These are phyloP conservation scores for Rhingia rostrata DNA, from an alignment of 2,888 invertebrate species.

Conservation along the genomic window DNA sequence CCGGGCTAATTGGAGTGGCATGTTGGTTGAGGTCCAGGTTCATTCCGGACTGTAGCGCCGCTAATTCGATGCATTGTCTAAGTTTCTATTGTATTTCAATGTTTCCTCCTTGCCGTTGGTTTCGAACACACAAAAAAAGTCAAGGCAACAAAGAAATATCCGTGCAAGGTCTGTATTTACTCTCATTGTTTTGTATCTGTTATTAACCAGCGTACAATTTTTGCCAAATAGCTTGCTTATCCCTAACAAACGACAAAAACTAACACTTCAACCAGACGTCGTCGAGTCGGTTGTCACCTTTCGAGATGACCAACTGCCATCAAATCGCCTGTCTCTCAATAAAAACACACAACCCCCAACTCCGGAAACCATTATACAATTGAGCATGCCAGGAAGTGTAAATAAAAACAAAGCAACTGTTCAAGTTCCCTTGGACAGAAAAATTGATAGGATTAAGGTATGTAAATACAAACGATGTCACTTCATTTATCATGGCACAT, in stretches of 20 bases:
- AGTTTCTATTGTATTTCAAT: no score
- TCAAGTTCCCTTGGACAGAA: conserved; percentile 67
- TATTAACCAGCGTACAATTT: no score
- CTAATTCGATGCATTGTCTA: no score
- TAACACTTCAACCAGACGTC: conserved; percentile 21
- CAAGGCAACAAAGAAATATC: no score
- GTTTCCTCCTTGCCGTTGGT: no score
- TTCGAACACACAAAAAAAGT: no score
- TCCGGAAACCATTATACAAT: not conserved
- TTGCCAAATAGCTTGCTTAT: conserved; percentile 4
- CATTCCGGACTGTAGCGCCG: no score
- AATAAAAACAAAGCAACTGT: conserved; percentile 58
- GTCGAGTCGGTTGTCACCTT: not conserved
- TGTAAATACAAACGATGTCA: conserved; percentile 70
- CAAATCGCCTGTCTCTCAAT: conserved; percentile 4
- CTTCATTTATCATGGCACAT: conserved; percentile 66
- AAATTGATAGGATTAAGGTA: conserved; percentile 73
- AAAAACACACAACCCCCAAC: conserved; percentile 5
- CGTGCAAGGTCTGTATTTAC: no score
- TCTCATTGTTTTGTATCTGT: no score
- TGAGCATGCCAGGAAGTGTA: conserved; percentile 9
- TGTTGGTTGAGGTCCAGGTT: no score
- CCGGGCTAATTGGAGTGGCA: no score
- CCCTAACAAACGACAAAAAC: conserved; percentile 27
- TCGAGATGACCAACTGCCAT: conserved; percentile 50